These are phyloP conservation scores for Chloroclystis v-ata DNA, from an alignment of 2,888 invertebrate genomes.

Conservation along the genomic window DNA sequence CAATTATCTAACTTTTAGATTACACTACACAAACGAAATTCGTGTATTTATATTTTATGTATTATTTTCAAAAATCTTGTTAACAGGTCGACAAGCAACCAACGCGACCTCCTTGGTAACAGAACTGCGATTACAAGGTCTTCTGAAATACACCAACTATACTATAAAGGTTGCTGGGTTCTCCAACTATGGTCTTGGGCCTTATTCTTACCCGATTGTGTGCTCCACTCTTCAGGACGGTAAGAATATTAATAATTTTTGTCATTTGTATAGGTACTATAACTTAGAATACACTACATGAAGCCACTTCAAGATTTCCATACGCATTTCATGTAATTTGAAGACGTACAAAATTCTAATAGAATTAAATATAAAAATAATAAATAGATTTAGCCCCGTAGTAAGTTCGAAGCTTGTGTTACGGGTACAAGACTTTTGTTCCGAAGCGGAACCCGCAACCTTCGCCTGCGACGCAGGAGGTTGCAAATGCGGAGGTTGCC, in stretches of 20 bases:
- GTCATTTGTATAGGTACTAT: not conserved
- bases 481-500: too few species aligned
- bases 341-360: too few species aligned
- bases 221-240: constrained; percentile 92
- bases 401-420: not conserved
- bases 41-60: too few species aligned
- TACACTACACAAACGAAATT: too few species aligned
- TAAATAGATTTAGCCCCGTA: not conserved
- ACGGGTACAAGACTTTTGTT: too few species aligned
- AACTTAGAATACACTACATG: too few species aligned
- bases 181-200: constrained; percentile 90
- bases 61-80: not conserved
- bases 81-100: constrained; percentile 64
- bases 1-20: too few species aligned
- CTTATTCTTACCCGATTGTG: constrained; percentile 85
- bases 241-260: constrained; percentile 50
- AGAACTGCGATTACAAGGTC: constrained; percentile 86
- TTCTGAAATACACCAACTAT: constrained; percentile 91
- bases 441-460: too few species aligned
- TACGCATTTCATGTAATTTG: too few species aligned
- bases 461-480: too few species aligned
- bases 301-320: too few species aligned
- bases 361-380: too few species aligned
- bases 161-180: constrained; percentile 90
- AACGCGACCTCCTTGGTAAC: constrained; percentile 82